Evolutionary conservation across 1,140 invertebrate species (phyloP), one percentile per base, ranked within the genome.

Genomic region (Drosophila jambulina): DNA sequence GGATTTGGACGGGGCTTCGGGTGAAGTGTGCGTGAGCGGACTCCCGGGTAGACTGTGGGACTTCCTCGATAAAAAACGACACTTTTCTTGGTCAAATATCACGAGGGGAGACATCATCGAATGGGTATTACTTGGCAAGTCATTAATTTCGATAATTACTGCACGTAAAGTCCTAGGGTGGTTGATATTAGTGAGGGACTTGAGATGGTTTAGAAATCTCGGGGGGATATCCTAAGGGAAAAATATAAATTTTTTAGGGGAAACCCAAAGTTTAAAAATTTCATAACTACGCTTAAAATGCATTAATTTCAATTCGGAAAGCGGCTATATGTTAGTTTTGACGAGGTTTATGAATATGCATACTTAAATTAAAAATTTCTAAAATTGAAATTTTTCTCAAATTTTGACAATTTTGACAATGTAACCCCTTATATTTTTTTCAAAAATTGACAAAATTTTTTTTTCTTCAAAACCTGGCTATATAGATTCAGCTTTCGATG

Each of bases 21-120:
- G 9, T 19, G n/a, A 62, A 62, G 38, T 34, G 58, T 65, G 62
- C 62, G 62, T 65, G 62, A 65, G 62, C 62, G 46, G 69, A 46
- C 49, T 69, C 62, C 62, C 56, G 62, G 56, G 17, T 19, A 27
- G 65, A 49, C 45, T 71, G 43, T 71, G 53, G 69, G 70, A 72
- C 43, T 71, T 40, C 10, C 15, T 36, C 19, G 36, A 72, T 72
- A 36, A 72, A 72, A 72, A 71, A 36, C 42, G 29, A 43, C 29
- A 74, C 21, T 38, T 43, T 72, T 60, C 23, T 38, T 72, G 54
- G 68, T 74, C 70, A 60, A 60, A 60, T 36, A 15, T 43, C 23
- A n/a, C 0, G 1, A 23, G 65, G 46, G 29, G 4, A 34, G 21
- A 23, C 34, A 27, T 15, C 4, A 19, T n/a, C 43, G 27, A 59